Evolutionary conservation across 2,113 vertebrate species (phyloP), one percentile per base, ranked within the genome.

Genomic region (Microtus ochrogaster): DNA sequence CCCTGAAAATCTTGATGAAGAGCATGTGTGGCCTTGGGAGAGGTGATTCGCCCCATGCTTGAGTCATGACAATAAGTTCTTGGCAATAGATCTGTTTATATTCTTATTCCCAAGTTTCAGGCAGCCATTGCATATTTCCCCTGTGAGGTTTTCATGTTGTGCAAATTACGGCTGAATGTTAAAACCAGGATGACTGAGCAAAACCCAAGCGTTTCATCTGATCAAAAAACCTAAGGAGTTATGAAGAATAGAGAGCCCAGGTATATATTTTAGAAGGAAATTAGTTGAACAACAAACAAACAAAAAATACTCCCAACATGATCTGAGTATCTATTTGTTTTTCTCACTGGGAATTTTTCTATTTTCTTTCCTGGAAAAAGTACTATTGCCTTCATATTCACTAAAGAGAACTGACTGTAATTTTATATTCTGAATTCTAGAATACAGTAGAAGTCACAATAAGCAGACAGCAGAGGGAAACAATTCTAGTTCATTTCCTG

Each of bases 131-230:
- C 33, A 94, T 63, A 94, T 90, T 94, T 96, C 74, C 93, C 90
- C 83, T 86, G 72, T 92, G 95, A 97, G 89, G 89, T 74, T 93
- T 87, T 93, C n/a, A 89, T 96, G 84, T 90, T 91, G 89, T 95
- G 58, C 5, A 44, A 39, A 61, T 90, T 77, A 85, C 22, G 30
- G 84, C n/a, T 76, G 83, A 89, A 55, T 41, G 87, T 44, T 78
- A 63, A 89, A 89, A 91, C 66, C 72, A 26, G 66, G 87, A 81
- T 68, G 65, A 65, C 72, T 82, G 41, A 86, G 63, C 28, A 86
- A 97, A 94, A 63, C 16, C 10, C 61, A 86, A 65, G 44, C 21
- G 58, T 94, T 65, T 81, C 39, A 84, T 88, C 28, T 94, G 55
- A 94, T 44, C 79, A 84, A 92, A 96, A 94, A 65, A 5, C 76